Evolutionary conservation across 2,888 invertebrate genomes (phyloP).

Genomic region (Andrena flavipes): DNA sequence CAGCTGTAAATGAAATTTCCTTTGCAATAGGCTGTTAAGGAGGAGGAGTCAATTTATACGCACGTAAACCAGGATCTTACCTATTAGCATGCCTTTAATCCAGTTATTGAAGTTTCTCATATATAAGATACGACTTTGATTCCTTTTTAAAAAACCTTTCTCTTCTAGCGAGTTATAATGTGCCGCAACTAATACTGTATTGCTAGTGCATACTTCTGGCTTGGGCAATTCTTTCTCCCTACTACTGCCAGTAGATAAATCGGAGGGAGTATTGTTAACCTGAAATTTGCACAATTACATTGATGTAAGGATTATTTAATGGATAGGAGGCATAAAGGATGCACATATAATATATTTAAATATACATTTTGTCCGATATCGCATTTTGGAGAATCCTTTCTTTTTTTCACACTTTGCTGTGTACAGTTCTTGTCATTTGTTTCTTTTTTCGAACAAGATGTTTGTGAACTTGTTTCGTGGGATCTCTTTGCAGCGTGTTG

Average conservation of each 20-base stretch:
- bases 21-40: neutral
- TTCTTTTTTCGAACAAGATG: neutral
- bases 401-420: constrained; percentile 1
- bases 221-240: constrained; percentile 54
- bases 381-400: constrained; percentile 25
- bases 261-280: constrained; percentile 69
- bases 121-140: constrained; percentile 95
- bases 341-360: constrained; percentile 5
- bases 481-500: neutral
- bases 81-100: constrained; percentile 98
- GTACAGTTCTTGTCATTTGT: neutral
- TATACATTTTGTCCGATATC: constrained; percentile 31
- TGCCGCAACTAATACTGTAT: constrained; percentile 91
- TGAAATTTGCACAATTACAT: constrained; percentile 13
- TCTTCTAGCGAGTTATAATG: constrained; percentile 97
- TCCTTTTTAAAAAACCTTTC: constrained; percentile 91
- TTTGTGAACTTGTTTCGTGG: neutral
- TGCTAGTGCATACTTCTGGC: constrained; percentile 79
- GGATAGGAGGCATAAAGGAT: neutral
- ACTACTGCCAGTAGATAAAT: constrained; percentile 70
- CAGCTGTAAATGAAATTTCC: constrained; percentile 72
- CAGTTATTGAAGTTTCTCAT: constrained; percentile 99
- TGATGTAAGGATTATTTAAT: neutral
- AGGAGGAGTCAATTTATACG: neutral
- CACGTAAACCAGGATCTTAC: constrained; percentile 85